These are phyloP conservation scores for Nomada fucata DNA, from an alignment of 2,888 invertebrate genomes.

Conservation along the genomic window DNA sequence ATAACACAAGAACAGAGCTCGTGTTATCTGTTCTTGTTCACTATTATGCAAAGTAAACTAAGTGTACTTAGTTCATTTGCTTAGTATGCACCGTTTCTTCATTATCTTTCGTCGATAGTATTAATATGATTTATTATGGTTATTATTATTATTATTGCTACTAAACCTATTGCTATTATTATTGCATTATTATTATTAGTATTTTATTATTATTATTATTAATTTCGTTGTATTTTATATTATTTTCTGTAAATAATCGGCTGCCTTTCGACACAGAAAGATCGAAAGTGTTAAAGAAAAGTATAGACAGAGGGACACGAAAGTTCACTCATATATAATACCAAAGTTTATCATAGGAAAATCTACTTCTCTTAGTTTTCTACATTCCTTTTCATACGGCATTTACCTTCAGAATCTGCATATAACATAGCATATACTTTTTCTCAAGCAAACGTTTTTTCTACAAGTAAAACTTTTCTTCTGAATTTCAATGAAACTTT, in stretches of 20 bases:
- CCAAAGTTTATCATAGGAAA: constrained; percentile 83
- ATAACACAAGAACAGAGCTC: constrained; percentile 39
- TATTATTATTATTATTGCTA: constrained; percentile 52
- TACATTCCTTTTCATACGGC: constrained; percentile 70
- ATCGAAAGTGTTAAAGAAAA: constrained; percentile 52
- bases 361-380: constrained; percentile 72
- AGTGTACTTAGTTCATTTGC: constrained; percentile 50
- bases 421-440: constrained; percentile 54
- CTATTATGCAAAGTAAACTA: constrained; percentile 53
- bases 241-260: constrained; percentile 69
- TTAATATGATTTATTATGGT: constrained; percentile 65
- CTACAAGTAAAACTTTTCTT: constrained; percentile 56
- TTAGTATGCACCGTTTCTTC: constrained; percentile 50
- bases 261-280: constrained; percentile 52
- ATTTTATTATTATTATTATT: constrained; percentile 46
- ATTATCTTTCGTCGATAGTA: constrained; percentile 63
- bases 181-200: constrained; percentile 51
- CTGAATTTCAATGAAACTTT: constrained; percentile 44
- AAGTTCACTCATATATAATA: constrained; percentile 81
- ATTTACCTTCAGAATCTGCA: constrained; percentile 36
- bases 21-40: constrained; percentile 58
- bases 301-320: constrained; percentile 63
- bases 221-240: constrained; percentile 61
- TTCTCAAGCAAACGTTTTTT: constrained; percentile 49
- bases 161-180: constrained; percentile 45